Conservation (phyloP, 1,140 invertebrate species). For the Copidosoma floridanum region DNA sequence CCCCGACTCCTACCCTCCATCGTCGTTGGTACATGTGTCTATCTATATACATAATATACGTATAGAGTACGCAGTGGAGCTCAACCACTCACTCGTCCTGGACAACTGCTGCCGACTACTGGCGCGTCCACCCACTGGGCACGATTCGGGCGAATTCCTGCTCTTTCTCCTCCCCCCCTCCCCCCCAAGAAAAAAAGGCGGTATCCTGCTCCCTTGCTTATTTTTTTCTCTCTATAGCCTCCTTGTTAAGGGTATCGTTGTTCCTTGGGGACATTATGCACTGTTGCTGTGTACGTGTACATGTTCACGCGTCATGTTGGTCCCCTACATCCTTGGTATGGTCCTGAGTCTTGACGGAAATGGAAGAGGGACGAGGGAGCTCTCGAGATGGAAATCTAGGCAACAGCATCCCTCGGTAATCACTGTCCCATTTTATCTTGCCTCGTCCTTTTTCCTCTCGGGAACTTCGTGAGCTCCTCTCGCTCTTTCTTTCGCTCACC, state of each 20-base stretch:
- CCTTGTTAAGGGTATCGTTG: too few species aligned
- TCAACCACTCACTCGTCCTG: too few species aligned
- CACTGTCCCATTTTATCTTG: conserved; percentile 38
- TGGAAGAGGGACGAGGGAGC: too few species aligned
- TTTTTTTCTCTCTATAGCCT: background rate
- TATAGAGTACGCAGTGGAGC: too few species aligned
- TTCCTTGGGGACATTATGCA: background rate
- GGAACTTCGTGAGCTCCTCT: conserved; percentile 12
- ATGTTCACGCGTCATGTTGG: too few species aligned
- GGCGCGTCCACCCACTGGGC: conserved; percentile 14
- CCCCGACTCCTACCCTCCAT: conserved; percentile 25
- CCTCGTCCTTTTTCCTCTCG: conserved; percentile 16
- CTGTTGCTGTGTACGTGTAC: background rate
- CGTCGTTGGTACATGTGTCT: conserved; percentile 24
- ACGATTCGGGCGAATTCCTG: conserved; percentile 10
- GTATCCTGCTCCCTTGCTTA: conserved; percentile 1
- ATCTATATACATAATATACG: too few species aligned
- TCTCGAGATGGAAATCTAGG: too few species aligned
- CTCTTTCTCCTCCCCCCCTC: conserved; percentile 7
- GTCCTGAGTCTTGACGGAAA: too few species aligned
- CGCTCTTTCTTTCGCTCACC: too few species aligned
- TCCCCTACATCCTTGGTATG: too few species aligned
- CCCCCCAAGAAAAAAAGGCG: background rate
- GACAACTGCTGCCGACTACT: background rate
- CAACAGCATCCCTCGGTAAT: too few species aligned